Base-by-base conservation (phyloP, 2,888 invertebrate species). In the Nymphalis c-album region DNA sequence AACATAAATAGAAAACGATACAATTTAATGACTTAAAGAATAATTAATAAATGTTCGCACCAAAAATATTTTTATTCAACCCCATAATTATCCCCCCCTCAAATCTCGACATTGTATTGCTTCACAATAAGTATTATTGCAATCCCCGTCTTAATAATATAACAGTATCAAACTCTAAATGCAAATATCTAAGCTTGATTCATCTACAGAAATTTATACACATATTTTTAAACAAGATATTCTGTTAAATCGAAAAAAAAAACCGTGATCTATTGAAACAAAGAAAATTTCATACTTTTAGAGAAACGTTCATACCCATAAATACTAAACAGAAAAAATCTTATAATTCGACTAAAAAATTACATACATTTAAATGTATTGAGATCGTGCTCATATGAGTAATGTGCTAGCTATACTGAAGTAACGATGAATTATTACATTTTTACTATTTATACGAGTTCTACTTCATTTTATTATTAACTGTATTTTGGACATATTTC, bases 1-100 rank as follows among this genome's bases (percentile, higher is more conserved):
- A 91, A 91, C 88, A 88, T 87, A 91, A 91, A 91, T 87, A 86
- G 81, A 87, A 86, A 89, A 87, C 80, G 78, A 86, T 83, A 85
- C 79, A 83, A 84, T 81, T 84, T 76, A 79, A 79, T 80, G 74
- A 82, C 80, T 81, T 83, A 82, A 81, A 84, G 73, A 75, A 81
- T 77, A 76, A 73, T 64, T 66, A 84, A 81, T 78, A 78, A n/a
- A n/a, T 80, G 79, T 83, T 83, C 82, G 88, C 88, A 88, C 87
- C 88, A 85, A 81, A 26, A 26, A 76, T 60, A 17, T 18, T 31
- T n/a, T n/a, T n/a, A n/a, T n/a, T 26, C 5, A 20, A 7, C 55
- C 47, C 55, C 20, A 10, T 18, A 17, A 60, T 47, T 55, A 17
- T 46, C 40, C 57, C n/a, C 40, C 57, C n/a, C 53, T 48, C 18